A percentile compares a stretch with the other conserved stretches of the same genome.
phyloP scores from a whole-genome alignment of 2,797 vertebrate genomes.

The Pseudocheirus occidentalis region DNA sequence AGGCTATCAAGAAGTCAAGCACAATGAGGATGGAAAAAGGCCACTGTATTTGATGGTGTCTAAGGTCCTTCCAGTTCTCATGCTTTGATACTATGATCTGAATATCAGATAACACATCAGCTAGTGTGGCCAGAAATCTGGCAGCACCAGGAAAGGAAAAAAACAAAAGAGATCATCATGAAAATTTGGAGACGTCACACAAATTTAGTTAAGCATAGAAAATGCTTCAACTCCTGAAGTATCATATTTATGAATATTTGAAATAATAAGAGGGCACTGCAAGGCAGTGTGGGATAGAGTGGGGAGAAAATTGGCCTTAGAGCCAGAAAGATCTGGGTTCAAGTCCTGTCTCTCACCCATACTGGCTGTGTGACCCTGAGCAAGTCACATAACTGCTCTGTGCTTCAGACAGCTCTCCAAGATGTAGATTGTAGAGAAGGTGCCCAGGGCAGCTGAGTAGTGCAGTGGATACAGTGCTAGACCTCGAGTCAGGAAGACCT shows the following conservation, averaged over 20 bases:
- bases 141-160: not conserved
- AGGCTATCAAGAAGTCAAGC: not conserved
- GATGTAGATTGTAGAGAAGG: too few relatives aligned
- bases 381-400: not conserved
- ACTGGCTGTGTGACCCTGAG: not conserved
- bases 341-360: not conserved
- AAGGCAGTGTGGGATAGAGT: not conserved
- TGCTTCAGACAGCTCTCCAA: too few relatives aligned
- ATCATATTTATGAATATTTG: not conserved
- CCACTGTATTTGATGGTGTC: not conserved
- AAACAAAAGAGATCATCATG: not conserved
- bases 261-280: not conserved
- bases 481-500: too few relatives aligned
- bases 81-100: not conserved
- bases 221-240: not conserved
- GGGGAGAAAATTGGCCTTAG: not conserved
- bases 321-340: not conserved
- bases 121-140: not conserved
- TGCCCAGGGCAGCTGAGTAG: too few relatives aligned
- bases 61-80: not conserved
- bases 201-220: not conserved
- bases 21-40: not conserved
- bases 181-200: not conserved
- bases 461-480: too few relatives aligned
- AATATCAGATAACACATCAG: not conserved